Evolutionary conservation across 2,113 vertebrate genomes (phyloP).

Genomic region (Rhinoderma darwinii): DNA sequence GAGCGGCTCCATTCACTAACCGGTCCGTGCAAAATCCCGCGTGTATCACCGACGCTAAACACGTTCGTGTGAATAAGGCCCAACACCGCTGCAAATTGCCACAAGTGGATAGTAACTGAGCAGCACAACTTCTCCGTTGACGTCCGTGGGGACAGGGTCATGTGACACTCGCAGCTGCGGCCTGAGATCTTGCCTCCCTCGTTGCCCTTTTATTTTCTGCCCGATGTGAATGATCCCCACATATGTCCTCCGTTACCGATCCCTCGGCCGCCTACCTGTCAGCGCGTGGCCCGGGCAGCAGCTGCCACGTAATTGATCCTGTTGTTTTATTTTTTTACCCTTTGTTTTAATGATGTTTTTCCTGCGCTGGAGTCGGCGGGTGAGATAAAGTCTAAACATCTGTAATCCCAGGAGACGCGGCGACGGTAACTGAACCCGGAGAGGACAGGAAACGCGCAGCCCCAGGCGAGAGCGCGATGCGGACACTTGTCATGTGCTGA

Average conservation of each 20-base stretch:
- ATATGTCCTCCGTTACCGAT: neutral
- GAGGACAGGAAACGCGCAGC: neutral
- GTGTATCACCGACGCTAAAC: no score
- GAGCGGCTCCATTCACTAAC: no score
- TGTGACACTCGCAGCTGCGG: neutral
- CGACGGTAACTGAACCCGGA: conserved; percentile 20
- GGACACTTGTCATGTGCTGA: conserved; percentile 4
- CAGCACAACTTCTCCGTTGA: no score
- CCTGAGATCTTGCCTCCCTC: neutral
- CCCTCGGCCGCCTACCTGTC: neutral
- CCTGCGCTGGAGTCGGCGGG: conserved; percentile 3
- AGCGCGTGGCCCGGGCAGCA: conserved; percentile 9
- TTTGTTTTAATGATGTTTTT: neutral
- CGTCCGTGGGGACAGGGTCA: no score
- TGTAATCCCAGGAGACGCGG: neutral
- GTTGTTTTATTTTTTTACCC: neutral
- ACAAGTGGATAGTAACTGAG: no score
- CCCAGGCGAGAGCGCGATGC: neutral
- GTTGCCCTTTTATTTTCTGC: neutral
- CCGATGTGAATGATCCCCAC: neutral
- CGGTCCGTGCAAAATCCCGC: no score
- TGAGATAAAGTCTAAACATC: conserved; percentile 30
- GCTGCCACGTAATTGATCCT: conserved; percentile 14
- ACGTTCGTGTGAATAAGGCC: no score
- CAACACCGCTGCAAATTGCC: no score